Conservation (phyloP, 2,113 vertebrate genomes). For the Taurulus bubalis region DNA sequence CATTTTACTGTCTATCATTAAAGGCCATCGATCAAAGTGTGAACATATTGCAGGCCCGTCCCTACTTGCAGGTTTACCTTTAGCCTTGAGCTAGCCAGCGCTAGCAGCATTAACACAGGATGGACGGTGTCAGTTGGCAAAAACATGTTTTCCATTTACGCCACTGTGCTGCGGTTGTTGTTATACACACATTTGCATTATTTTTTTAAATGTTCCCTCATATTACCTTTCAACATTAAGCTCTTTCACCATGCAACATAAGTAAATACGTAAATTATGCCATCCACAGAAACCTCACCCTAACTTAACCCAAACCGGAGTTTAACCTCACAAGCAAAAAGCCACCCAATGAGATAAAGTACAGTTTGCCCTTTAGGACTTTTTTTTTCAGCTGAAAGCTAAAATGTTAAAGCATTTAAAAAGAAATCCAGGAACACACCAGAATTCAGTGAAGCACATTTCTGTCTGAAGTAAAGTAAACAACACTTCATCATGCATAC, state of each 20-base stretch:
- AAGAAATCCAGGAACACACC: not conserved
- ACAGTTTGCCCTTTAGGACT: too few species aligned
- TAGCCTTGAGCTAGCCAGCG: too few species aligned
- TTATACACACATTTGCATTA: not conserved
- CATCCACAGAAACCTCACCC: not conserved
- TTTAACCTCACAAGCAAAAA: not conserved
- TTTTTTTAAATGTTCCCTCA: not conserved
- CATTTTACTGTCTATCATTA: not conserved
- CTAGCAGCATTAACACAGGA: not conserved
- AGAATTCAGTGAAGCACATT: not conserved
- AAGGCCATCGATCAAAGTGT: not conserved
- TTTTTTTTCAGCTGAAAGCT: not conserved
- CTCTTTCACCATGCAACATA: not conserved
- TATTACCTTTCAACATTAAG: not conserved
- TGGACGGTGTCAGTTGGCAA: not conserved
- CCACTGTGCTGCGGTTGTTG: not conserved
- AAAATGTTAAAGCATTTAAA: not conserved
- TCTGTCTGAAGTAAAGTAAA: too few species aligned
- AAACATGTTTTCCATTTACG: not conserved
- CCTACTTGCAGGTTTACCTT: not conserved
- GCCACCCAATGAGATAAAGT: not conserved
- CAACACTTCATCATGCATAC: too few species aligned
- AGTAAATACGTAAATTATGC: not conserved
- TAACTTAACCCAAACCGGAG: not conserved
- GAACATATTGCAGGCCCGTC: not conserved